These are phyloP conservation scores for Nibea coibor DNA, from an alignment of 2,113 vertebrate species.

Conservation along the genomic window DNA sequence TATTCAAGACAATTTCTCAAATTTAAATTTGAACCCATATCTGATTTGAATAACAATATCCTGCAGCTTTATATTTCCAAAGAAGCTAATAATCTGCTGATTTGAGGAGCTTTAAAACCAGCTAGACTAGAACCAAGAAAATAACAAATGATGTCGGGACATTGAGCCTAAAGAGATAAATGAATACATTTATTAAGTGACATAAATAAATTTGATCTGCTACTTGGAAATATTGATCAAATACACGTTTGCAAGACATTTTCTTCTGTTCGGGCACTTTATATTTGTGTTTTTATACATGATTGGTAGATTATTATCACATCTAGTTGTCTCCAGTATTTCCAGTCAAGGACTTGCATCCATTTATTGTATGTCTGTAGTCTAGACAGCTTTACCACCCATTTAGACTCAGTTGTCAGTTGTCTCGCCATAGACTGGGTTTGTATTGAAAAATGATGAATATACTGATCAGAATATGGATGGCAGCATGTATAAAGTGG, in stretches of 20 bases:
- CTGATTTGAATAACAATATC: conserved; percentile 13
- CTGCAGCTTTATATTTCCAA: neutral
- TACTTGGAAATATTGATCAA: neutral
- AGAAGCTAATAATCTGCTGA: neutral
- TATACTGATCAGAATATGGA: conserved; percentile 2
- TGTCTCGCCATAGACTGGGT: neutral
- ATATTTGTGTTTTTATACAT: neutral
- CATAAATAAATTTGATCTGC: too few species aligned
- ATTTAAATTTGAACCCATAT: conserved; percentile 12
- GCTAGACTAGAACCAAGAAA: neutral
- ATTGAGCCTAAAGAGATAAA: neutral
- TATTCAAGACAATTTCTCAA: conserved; percentile 1
- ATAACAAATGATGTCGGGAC: neutral
- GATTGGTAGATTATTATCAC: neutral
- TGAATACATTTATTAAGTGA: neutral
- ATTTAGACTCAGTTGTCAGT: neutral
- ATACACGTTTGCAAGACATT: neutral
- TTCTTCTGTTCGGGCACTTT: neutral
- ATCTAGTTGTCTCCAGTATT: neutral
- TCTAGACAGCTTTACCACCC: neutral
- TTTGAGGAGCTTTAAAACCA: neutral
- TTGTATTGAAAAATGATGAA: neutral
- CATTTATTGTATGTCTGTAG: neutral
- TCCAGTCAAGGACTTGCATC: neutral
- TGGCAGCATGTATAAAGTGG: conserved; percentile 5